Evolutionary conservation across 2,888 invertebrate genomes (phyloP), one percentile per base, ranked within the genome.

Genomic region (Chelonus formosanus): DNA sequence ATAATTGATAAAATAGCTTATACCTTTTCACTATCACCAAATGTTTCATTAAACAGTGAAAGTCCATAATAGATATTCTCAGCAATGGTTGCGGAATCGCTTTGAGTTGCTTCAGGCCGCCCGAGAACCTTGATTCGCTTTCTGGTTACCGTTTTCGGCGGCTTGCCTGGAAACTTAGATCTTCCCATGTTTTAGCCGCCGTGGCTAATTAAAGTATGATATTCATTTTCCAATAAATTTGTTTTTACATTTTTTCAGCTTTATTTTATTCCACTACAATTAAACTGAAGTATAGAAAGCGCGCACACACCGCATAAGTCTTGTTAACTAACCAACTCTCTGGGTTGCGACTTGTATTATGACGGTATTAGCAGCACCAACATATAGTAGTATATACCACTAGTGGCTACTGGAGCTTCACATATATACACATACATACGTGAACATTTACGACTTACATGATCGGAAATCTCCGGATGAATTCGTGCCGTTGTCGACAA

Each of bases 151-250:
- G 92, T 91, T 88, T 93, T 94, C 78, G 92, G 90, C 85, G 93
- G 93, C 88, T 93, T 93, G 83, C 94, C 93, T 84, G 94, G 93
- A 89, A 93, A 93, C 89, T 91, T 91, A 86, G 91, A 91, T 87
- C 90, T 90, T 87, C 91, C 91, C 92, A 91, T 92, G 86, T 87
- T 89, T 35, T 40, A 61, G 50, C 50, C 43, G 61, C 61, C 88
- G 85, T 86, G 78, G 84, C 80, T 85, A 40, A 40, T 40, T 40
- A 40, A 40, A 4, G 40, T 40, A 5, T 40, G 6, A 40, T 40
- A 40, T 40, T 6, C 40, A 40, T 40, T 4, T 5, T 40, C 73
- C 73, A 6, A 3, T 74, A 73, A 72, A 76, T 77, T 77, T 80
- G 73, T 72, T 68, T 78, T 78, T 80, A 78, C 80, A 80, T 80